A percentile compares a stretch with the other conserved stretches of the same genome.
These are phyloP conservation scores for Plectus sambesii DNA, from an alignment of 1,140 invertebrate genomes.

Conservation along the genomic window DNA sequence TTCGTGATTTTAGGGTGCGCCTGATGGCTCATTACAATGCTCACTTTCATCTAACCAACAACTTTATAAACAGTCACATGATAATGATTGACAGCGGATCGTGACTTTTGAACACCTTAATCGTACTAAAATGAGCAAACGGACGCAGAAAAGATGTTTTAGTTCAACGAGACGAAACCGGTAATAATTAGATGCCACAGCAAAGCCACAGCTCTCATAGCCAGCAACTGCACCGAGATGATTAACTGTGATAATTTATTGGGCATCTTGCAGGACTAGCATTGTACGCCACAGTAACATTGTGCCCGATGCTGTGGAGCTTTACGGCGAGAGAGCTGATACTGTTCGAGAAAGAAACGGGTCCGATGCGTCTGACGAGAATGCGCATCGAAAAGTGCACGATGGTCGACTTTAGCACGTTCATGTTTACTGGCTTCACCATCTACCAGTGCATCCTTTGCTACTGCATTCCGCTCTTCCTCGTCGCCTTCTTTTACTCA, in stretches of 20 bases:
- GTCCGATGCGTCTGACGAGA: slow-evolving; percentile 30
- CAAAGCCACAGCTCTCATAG: slow-evolving; percentile 15
- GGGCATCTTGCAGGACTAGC: slow-evolving; percentile 29
- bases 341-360: slow-evolving; percentile 45
- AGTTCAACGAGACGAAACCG: slow-evolving; percentile 3
- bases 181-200: neutral
- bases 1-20: too few relatives aligned
- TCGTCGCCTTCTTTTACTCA: slow-evolving; percentile 41
- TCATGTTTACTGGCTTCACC: slow-evolving; percentile 40
- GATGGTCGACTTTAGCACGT: slow-evolving; percentile 33
- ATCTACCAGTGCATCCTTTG: slow-evolving; percentile 43
- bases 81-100: too few relatives aligned
- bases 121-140: too few relatives aligned
- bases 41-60: too few relatives aligned
- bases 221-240: too few relatives aligned
- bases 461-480: slow-evolving; percentile 37
- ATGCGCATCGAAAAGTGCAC: slow-evolving; percentile 43
- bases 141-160: too few relatives aligned
- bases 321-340: slow-evolving; percentile 41
- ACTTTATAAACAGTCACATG: too few relatives aligned
- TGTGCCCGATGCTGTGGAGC: slow-evolving; percentile 39
- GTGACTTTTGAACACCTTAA: too few relatives aligned
- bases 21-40: too few relatives aligned
- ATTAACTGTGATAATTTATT: too few relatives aligned
- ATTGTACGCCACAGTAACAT: slow-evolving; percentile 37